These are phyloP conservation scores for Dysdera silvatica DNA, from an alignment of 1,140 invertebrate genomes.

Conservation along the genomic window DNA sequence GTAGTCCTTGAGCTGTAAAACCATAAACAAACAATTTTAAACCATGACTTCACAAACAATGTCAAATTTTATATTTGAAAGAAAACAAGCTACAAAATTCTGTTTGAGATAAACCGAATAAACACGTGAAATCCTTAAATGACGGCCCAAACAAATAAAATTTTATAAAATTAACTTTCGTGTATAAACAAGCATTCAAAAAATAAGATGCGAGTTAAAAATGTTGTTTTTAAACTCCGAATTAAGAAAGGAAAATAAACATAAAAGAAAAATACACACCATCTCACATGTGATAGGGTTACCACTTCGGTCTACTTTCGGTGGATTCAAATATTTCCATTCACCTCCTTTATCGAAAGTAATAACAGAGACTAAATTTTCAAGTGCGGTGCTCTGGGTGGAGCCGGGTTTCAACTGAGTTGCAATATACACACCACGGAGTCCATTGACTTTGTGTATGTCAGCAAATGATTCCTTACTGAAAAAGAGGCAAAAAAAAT, in stretches of 20 bases:
- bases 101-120: no score
- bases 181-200: no score
- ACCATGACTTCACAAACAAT: no score
- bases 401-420: constrained; percentile 58
- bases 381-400: constrained; percentile 47
- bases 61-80: no score
- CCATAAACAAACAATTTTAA: no score
- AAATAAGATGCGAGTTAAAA: constrained; percentile 7
- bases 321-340: constrained; percentile 64
- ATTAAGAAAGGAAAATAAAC: background rate
- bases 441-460: constrained; percentile 74
- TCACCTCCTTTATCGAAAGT: constrained; percentile 78
- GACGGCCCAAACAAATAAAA: no score
- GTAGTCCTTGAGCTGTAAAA: no score
- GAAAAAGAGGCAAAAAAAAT: constrained; percentile 30
- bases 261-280: constrained; percentile 39
- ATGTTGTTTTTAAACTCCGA: constrained; percentile 1
- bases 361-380: constrained; percentile 69
- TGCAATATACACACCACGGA: constrained; percentile 81
- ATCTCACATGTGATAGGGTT: constrained; percentile 54
- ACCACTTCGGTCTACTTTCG: constrained; percentile 56
- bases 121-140: no score
- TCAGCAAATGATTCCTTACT: constrained; percentile 81
- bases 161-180: no score
- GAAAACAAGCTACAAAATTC: no score